These are phyloP conservation scores for Litocranius walleri DNA, from an alignment of 2,113 vertebrate species.

Conservation along the genomic window DNA sequence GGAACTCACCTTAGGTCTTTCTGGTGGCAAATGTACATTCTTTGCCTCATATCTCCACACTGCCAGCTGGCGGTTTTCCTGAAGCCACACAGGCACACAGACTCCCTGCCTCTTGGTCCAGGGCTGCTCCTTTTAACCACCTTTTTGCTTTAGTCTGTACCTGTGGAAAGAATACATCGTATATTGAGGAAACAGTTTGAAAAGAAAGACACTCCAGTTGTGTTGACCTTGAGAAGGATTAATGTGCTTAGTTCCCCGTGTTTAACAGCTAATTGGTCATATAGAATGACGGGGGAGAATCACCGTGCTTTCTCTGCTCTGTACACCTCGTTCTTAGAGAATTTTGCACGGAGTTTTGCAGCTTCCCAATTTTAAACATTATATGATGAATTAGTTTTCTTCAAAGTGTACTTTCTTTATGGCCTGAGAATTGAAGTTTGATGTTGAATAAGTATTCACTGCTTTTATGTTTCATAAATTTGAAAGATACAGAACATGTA, in stretches of 20 bases:
- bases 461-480: background rate
- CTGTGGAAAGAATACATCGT: background rate
- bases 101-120: background rate
- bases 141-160: background rate
- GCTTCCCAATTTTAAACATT: constrained; percentile 19
- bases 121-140: background rate
- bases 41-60: rapidly evolving
- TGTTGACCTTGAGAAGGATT: background rate
- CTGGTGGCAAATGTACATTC: background rate
- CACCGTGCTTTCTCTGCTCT: background rate
- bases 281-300: background rate
- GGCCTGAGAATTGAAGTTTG: background rate
- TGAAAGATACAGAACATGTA: background rate
- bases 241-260: background rate
- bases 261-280: constrained; percentile 8
- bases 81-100: background rate
- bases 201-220: background rate
- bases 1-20: background rate
- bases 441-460: background rate
- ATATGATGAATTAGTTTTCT: background rate
- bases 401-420: constrained; percentile 16
- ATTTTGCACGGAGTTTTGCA: background rate
- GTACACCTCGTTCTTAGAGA: background rate
- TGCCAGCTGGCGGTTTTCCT: background rate
- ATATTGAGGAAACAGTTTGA: background rate